Evolutionary conservation across 2,113 vertebrate species (phyloP).

Genomic region (Cyphotilapia sp.): DNA sequence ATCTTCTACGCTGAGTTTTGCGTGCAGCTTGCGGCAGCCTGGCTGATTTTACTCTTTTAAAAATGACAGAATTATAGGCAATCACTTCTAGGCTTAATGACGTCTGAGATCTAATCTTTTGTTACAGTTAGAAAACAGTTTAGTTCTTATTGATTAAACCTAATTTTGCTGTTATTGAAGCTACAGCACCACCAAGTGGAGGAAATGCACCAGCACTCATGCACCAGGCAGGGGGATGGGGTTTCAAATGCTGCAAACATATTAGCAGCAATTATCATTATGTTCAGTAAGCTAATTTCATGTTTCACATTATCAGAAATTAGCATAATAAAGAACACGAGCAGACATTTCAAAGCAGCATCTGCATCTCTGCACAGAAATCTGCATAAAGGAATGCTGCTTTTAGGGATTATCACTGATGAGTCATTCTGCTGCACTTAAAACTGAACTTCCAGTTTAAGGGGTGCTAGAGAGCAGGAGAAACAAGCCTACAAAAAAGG

Average conservation of each 20-base stretch:
- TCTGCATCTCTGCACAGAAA: neutral
- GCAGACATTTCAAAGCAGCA: neutral
- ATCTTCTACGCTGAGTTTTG: neutral
- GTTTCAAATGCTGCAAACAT: neutral
- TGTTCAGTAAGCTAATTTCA: neutral
- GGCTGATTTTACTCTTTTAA: neutral
- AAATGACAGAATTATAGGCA: neutral
- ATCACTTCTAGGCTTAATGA: neutral
- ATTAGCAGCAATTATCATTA: neutral
- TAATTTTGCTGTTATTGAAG: neutral
- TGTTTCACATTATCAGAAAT: neutral
- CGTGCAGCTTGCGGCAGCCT: neutral
- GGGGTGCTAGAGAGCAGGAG: neutral
- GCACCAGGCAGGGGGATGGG: neutral
- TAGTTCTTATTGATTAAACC: neutral
- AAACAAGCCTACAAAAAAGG: neutral
- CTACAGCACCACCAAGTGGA: constrained; percentile 57
- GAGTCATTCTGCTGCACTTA: neutral
- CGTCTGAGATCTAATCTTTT: neutral
- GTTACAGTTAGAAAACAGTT: neutral
- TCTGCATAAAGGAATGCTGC: neutral
- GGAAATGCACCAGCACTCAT: neutral
- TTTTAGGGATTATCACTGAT: neutral
- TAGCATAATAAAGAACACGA: neutral
- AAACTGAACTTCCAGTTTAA: neutral